Percentiles rank a stretch among this genome's conserved stretches.
Conservation (phyloP, 2,888 invertebrate genomes). For the Callosobruchus maculatus region DNA sequence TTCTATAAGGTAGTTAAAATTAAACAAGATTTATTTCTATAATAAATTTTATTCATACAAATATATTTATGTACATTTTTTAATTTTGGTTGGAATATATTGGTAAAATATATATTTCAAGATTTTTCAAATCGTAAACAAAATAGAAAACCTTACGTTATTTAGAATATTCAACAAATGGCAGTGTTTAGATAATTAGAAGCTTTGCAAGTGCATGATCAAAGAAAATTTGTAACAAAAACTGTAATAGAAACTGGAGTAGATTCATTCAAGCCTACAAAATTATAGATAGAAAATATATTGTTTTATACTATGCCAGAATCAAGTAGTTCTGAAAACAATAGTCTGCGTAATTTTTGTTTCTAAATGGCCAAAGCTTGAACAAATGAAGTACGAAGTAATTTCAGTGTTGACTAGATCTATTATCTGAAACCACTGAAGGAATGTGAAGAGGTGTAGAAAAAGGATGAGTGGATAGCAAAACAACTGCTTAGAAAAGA, state of each 20-base stretch:
- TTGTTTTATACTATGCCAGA: too few relatives aligned
- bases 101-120: not conserved
- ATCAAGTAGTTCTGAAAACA: too few relatives aligned
- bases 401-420: conserved; percentile 15
- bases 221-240: not conserved
- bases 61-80: conserved; percentile 6
- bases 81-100: conserved; percentile 4
- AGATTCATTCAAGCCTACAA: not conserved
- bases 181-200: conserved; percentile 37
- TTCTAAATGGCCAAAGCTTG: not conserved
- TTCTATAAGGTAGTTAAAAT: not conserved
- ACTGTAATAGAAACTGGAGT: not conserved
- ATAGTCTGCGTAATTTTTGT: too few relatives aligned
- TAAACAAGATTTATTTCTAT: not conserved
- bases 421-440: conserved; percentile 9
- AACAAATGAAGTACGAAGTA: not conserved
- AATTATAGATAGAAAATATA: not conserved
- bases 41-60: conserved; percentile 7
- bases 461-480: conserved; percentile 8
- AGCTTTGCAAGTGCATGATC: conserved; percentile 1
- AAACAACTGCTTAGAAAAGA: conserved; percentile 31
- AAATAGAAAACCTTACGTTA: not conserved
- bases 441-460: conserved; percentile 16
- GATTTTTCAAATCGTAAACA: not conserved
- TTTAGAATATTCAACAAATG: conserved; percentile 32